Percentiles rank a stretch among this genome's conserved stretches.
phyloP scores from a whole-genome alignment of 2,888 invertebrate species.

The Archips crataeganus region DNA sequence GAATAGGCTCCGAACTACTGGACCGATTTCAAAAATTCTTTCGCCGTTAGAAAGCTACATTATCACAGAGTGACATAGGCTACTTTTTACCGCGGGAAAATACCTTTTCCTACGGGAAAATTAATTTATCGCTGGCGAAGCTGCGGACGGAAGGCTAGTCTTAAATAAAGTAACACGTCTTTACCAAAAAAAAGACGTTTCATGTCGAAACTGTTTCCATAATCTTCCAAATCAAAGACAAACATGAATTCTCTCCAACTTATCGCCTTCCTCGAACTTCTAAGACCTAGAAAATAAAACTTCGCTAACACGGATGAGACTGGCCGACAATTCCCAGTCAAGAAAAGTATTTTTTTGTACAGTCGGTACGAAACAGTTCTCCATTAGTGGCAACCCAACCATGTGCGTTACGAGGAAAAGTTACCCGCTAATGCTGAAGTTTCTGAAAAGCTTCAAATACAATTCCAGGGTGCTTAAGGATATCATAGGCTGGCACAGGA shows the following conservation, averaged over 20 bases:
- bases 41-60: too few relatives aligned
- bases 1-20: too few relatives aligned
- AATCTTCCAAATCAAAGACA: slow-evolving; percentile 13
- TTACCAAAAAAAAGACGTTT: neutral
- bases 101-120: too few relatives aligned
- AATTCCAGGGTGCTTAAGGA: slow-evolving; percentile 60
- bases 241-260: slow-evolving; percentile 19
- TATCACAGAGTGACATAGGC: too few relatives aligned
- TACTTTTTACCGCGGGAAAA: too few relatives aligned
- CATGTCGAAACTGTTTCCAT: slow-evolving; percentile 4
- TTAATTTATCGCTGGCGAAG: too few relatives aligned
- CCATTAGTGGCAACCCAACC: slow-evolving; percentile 77
- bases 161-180: too few relatives aligned
- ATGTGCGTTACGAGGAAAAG: slow-evolving; percentile 75
- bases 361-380: slow-evolving; percentile 66
- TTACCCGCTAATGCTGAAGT: slow-evolving; percentile 74
- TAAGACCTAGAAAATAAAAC: slow-evolving; percentile 53
- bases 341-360: slow-evolving; percentile 62
- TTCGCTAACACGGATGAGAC: slow-evolving; percentile 60
- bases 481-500: slow-evolving; percentile 49
- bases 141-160: too few relatives aligned
- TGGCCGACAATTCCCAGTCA: slow-evolving; percentile 63
- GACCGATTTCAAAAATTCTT: too few relatives aligned
- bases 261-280: slow-evolving; percentile 29
- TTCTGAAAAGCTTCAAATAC: slow-evolving; percentile 74